phyloP scores from a whole-genome alignment of 2,888 invertebrate genomes.

The Stenichneumon culpator region DNA sequence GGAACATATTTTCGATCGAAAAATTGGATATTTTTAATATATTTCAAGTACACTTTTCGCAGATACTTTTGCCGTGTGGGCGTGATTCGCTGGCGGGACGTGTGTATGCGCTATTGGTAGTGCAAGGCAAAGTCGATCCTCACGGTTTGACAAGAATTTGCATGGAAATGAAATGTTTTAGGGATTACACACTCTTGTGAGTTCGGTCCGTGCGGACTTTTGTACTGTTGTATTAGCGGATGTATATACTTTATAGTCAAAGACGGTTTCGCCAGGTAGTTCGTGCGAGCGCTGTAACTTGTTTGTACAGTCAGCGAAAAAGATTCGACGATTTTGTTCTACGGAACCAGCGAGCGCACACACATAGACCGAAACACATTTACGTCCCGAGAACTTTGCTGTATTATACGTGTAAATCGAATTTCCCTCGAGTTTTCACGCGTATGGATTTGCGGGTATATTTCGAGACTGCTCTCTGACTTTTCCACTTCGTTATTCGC shows the following conservation, averaged over 20 bases:
- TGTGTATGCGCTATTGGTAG: background rate
- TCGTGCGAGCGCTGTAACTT: conserved; percentile 1
- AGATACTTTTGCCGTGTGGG: background rate
- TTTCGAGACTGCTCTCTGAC: conserved; percentile 41
- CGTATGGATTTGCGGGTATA: conserved; percentile 44
- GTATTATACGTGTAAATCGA: background rate
- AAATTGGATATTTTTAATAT: background rate
- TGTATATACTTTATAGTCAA: background rate
- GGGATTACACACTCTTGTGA: conserved; percentile 17
- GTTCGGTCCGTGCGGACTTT: background rate
- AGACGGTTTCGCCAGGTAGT: background rate
- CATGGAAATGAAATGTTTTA: conserved; percentile 56
- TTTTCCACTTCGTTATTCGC: conserved; percentile 33
- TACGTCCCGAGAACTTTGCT: background rate
- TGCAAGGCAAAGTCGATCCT: conserved; percentile 2
- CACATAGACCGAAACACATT: background rate
- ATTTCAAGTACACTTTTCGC: background rate
- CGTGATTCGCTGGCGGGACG: background rate
- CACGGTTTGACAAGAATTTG: conserved; percentile 35
- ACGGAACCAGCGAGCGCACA: background rate
- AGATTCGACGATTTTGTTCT: conserved; percentile 7
- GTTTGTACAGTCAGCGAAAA: conserved; percentile 10
- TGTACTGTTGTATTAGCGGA: background rate
- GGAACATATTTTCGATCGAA: background rate
- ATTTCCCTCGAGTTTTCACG: conserved; percentile 13